These are phyloP conservation scores for Melanocharis versteri DNA, from an alignment of 2,113 vertebrate species.

Conservation along the genomic window DNA sequence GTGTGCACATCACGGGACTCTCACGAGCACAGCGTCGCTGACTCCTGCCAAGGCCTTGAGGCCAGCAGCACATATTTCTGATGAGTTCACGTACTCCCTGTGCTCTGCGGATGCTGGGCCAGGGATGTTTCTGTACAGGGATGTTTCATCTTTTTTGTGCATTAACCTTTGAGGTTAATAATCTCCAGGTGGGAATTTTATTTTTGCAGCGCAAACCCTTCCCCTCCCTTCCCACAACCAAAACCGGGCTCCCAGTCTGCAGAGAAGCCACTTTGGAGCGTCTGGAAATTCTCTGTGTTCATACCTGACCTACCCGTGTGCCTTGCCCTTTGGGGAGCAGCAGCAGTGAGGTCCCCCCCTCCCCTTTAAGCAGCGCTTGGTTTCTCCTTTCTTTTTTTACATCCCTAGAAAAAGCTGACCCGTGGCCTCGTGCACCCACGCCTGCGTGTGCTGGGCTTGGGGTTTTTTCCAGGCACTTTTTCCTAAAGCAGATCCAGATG, in stretches of 20 bases:
- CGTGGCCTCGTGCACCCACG: fast-evolving
- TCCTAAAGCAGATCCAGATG: slow-evolving; percentile 52
- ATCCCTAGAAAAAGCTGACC: background rate
- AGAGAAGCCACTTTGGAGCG: background rate
- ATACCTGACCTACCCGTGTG: background rate
- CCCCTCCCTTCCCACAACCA: background rate
- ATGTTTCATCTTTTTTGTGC: background rate
- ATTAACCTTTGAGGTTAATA: background rate
- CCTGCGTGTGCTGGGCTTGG: background rate
- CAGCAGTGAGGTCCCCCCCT: background rate
- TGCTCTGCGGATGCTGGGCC: background rate
- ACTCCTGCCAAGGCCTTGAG: background rate
- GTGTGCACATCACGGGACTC: background rate
- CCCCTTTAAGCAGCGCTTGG: background rate
- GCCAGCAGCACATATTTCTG: background rate
- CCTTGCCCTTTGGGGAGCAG: slow-evolving; percentile 39
- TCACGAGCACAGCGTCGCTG: background rate
- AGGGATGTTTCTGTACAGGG: background rate
- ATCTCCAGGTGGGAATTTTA: background rate
- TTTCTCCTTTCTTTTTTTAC: background rate
- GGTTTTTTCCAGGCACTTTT: background rate
- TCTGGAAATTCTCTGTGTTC: background rate
- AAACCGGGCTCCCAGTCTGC: background rate
- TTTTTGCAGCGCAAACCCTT: background rate
- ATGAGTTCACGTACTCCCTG: background rate